Base-by-base conservation (phyloP, 2,797 vertebrate species). In the Helostoma temminkii region DNA sequence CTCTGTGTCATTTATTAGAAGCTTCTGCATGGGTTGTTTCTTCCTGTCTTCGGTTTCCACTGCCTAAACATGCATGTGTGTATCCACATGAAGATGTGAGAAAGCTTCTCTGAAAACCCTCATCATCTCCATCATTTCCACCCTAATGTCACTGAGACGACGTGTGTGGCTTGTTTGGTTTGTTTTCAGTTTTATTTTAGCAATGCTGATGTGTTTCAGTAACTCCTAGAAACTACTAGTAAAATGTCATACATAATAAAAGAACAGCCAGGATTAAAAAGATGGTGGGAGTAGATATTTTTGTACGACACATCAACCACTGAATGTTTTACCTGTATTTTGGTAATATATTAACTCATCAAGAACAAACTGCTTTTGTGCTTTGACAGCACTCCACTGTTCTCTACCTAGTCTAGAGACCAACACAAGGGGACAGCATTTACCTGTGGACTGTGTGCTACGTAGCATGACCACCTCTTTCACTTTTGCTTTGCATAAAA, bases 371-470 rank as follows among this genome's bases (percentile, higher is more conserved):
- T n/a, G 30, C 30, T 37, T 7, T 2, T 15, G 25, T n/a, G 47
- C 36, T 39, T 42, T n/a, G 1, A 49, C 25, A 41, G 3, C 3
- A 15, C 24, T 53, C 15, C 3, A 9, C 8, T 49, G n/a, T 15
- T 50, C 15, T 56, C 5, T 15, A 37, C n/a, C 18, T 48, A 32
- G 56, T 67, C 30, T 60, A 43, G n/a, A 66, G 30, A 26, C 50
- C 12, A 71, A 88, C 88, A 89, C 89, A 85, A 89, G 91, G 78
- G 77, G 85, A 85, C 89, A 90, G 89, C 42, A 74, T 91, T 91
- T 85, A 89, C 79, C 87, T 76, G 49, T 16, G 12, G 43, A 54
- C 37, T 41, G 30, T 21, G 19, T 47, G 4, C 39, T 15, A 5
- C 14, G 34, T 28, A 30, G 16, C 6, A 18, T 6, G 18, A 25